These are phyloP conservation scores for Cyrtodaria siliqua DNA, from an alignment of 2,888 invertebrate species.

Conservation along the genomic window DNA sequence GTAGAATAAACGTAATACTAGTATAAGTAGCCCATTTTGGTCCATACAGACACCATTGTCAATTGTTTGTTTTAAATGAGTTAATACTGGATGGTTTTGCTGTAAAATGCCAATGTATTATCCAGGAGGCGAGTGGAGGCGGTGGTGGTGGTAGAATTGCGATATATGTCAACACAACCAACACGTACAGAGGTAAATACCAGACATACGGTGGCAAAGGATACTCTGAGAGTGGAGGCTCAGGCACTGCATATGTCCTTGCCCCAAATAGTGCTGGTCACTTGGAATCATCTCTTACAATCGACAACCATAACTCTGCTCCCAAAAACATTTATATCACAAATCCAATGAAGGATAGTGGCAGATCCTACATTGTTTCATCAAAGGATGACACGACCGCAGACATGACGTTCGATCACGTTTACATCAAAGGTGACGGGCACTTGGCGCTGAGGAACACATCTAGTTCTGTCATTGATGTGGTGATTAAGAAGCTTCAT, in stretches of 20 bases:
- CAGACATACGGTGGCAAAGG: constrained; percentile 71
- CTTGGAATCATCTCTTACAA: constrained; percentile 52
- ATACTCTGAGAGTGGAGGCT: constrained; percentile 69
- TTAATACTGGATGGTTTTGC: no score
- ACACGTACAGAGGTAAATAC: constrained; percentile 67
- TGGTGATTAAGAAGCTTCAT: constrained; percentile 63
- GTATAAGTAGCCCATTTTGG: no score
- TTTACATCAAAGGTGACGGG: constrained; percentile 66
- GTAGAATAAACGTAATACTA: no score
- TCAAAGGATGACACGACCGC: constrained; percentile 36
- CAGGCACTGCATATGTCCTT: constrained; percentile 71
- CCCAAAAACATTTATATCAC: constrained; percentile 64
- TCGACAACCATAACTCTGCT: constrained; percentile 72
- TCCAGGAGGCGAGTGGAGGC: constrained; percentile 71
- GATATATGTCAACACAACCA: constrained; percentile 56
- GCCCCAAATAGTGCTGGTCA: constrained; percentile 36
- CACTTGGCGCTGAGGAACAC: constrained; percentile 70
- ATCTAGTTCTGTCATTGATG: constrained; percentile 24
- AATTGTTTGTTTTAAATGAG: no score
- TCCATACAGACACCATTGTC: no score
- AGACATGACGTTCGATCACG: constrained; percentile 61
- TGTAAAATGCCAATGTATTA: no score
- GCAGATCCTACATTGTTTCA: constrained; percentile 66
- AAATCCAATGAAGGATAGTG: constrained; percentile 63
- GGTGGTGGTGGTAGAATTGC: constrained; percentile 78